Conservation (phyloP, 2,113 vertebrate species). For the Spheniscus mendiculus region DNA sequence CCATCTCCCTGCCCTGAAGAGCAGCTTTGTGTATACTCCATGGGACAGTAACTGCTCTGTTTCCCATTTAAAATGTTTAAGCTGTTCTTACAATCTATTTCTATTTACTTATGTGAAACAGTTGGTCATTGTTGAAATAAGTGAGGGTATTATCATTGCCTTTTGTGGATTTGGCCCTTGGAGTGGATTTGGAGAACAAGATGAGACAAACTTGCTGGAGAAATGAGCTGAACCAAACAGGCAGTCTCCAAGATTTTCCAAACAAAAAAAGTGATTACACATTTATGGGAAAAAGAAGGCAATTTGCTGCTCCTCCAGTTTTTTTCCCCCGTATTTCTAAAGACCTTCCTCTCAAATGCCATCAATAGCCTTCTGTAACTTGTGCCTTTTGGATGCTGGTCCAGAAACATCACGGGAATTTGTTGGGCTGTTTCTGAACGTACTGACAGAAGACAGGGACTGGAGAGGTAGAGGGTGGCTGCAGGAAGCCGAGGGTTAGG, state of each 20-base stretch:
- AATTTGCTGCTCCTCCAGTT: not conserved
- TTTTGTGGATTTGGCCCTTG: not conserved
- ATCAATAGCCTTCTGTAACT: not conserved
- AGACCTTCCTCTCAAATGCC: not conserved
- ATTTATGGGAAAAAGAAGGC: not conserved
- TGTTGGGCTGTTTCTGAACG: not conserved
- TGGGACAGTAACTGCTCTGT: not conserved
- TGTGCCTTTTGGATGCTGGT: not conserved
- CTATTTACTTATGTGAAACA: not conserved
- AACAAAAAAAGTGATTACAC: not conserved
- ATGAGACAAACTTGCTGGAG: not conserved
- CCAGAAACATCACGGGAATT: not conserved
- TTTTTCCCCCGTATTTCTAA: not conserved
- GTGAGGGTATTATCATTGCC: not conserved
- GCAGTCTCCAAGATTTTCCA: not conserved
- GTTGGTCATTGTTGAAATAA: not conserved
- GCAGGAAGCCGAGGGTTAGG: not conserved
- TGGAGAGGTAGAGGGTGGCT: not conserved
- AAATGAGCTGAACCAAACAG: not conserved
- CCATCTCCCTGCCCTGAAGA: not conserved
- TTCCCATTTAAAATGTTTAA: not conserved
- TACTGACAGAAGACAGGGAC: not conserved
- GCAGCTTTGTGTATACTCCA: fast-evolving
- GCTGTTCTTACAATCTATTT: not conserved
- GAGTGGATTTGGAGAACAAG: not conserved